Percentiles rank a stretch among this genome's conserved stretches.
Conservation (phyloP, 2,888 invertebrate species). For the Halocaridina rubra region DNA sequence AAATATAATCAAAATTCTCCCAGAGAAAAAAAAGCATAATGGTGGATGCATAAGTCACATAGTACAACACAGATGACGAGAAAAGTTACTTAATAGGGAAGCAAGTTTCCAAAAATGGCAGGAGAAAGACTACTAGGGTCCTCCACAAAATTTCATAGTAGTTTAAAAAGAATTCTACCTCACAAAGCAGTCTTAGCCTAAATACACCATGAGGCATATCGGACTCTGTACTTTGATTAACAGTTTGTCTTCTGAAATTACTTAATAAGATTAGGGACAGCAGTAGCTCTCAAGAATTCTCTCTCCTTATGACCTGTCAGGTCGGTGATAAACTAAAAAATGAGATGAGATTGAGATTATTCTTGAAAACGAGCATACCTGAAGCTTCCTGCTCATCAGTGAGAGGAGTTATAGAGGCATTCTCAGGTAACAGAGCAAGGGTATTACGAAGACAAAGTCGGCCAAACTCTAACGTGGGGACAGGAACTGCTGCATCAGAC, state of each 20-base stretch:
- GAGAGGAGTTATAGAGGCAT: slow-evolving; percentile 62
- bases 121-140: neutral
- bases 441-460: slow-evolving; percentile 89
- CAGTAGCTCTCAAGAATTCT: too few species aligned
- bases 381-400: slow-evolving; percentile 61
- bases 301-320: too few species aligned
- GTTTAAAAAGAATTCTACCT: too few species aligned
- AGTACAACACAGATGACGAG: neutral
- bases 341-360: neutral
- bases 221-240: too few species aligned
- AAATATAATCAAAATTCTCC: too few species aligned
- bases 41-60: too few species aligned
- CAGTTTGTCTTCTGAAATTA: too few species aligned
- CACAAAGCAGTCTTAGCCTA: too few species aligned
- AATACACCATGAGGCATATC: too few species aligned
- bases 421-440: slow-evolving; percentile 76
- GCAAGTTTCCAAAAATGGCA: neutral
- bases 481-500: slow-evolving; percentile 80
- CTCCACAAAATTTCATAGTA: too few species aligned
- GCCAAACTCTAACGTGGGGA: slow-evolving; percentile 89
- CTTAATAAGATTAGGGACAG: too few species aligned
- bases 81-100: neutral
- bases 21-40: too few species aligned
- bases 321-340: neutral
- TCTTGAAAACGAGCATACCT: neutral